Evolutionary conservation across 2,888 invertebrate species (phyloP).

Genomic region (Sipunculus nudus): DNA sequence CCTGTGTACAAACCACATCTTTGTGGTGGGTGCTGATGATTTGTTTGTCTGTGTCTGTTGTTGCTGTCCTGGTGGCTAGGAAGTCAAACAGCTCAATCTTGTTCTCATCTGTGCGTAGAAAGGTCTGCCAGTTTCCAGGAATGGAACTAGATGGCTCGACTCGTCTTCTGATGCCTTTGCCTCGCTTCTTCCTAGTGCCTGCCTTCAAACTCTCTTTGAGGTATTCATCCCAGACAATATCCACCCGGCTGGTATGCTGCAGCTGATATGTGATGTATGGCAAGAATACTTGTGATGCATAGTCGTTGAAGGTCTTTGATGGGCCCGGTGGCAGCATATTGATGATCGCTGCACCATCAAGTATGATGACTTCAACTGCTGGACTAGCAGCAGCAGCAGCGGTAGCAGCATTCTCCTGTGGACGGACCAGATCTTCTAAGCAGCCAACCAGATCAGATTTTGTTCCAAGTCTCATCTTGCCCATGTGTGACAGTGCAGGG

Average conservation of each 20-base stretch:
- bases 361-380: too few relatives aligned
- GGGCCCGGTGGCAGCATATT: too few relatives aligned
- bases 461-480: slow-evolving; percentile 12
- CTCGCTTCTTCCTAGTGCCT: background rate
- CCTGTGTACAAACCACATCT: slow-evolving; percentile 3
- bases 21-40: background rate
- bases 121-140: slow-evolving; percentile 23
- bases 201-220: slow-evolving; percentile 19
- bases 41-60: background rate
- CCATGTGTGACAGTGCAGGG: slow-evolving; percentile 17
- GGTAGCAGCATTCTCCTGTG: too few relatives aligned
- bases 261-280: slow-evolving; percentile 9
- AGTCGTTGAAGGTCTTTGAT: too few relatives aligned
- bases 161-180: slow-evolving; percentile 4
- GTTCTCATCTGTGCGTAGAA: slow-evolving; percentile 21
- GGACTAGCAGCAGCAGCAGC: too few relatives aligned
- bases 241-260: slow-evolving; percentile 9
- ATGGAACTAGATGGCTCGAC: slow-evolving; percentile 10
- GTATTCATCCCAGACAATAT: slow-evolving; percentile 25
- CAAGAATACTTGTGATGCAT: slow-evolving; percentile 10
- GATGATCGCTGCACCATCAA: too few relatives aligned
- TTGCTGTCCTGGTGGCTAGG: background rate
- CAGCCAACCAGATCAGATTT: slow-evolving; percentile 19
- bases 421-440: too few relatives aligned
- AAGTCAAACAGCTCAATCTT: slow-evolving; percentile 22